phyloP scores from a whole-genome alignment of 2,113 vertebrate genomes.

The Pionites leucogaster region DNA sequence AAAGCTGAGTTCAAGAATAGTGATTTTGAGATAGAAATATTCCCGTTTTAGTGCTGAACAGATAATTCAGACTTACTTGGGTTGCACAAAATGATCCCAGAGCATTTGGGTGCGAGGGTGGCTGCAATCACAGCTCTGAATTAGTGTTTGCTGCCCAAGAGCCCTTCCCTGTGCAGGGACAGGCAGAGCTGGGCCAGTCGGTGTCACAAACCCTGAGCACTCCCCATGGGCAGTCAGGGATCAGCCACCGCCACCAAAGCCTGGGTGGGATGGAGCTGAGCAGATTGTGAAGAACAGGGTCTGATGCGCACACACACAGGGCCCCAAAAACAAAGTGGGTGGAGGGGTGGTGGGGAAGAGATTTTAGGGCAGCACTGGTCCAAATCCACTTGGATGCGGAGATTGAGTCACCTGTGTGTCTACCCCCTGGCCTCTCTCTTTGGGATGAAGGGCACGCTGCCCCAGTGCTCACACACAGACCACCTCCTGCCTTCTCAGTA shows the following conservation, averaged over 20 bases:
- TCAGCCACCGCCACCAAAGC: neutral
- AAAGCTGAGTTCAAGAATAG: fast-evolving
- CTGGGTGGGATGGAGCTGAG: neutral
- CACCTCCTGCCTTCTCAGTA: neutral
- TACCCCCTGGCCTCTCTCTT: neutral
- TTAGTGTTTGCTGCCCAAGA: neutral
- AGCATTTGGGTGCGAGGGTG: neutral
- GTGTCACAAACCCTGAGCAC: neutral
- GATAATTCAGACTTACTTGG: neutral
- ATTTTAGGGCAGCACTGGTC: neutral
- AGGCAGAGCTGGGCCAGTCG: neutral
- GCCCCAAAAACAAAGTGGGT: neutral
- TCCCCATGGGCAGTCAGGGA: fast-evolving
- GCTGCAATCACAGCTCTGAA: neutral
- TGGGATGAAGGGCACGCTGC: neutral
- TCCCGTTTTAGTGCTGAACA: neutral
- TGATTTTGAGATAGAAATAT: neutral
- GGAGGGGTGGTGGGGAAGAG: neutral
- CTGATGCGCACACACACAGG: neutral
- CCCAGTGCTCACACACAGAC: neutral
- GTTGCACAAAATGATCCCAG: neutral
- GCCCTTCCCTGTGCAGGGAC: neutral
- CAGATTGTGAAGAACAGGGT: neutral
- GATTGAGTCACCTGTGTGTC: neutral
- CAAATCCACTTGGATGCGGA: fast-evolving